Evolutionary conservation across 1,140 invertebrate species (phyloP), one percentile per base, ranked within the genome.

Genomic region (Epicauta chinensis): DNA sequence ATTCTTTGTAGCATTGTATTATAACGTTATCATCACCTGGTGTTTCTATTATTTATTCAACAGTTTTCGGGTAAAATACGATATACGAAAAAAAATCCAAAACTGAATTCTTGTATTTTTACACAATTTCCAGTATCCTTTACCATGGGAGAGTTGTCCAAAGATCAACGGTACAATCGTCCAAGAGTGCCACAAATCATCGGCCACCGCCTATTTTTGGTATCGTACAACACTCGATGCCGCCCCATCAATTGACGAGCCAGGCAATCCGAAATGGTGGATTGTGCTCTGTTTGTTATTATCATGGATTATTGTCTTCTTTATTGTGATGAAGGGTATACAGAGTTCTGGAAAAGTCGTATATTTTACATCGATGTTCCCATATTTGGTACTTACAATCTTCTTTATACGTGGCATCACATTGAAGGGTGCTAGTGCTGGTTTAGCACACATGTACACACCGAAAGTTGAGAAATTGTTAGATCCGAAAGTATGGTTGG

Each of bases 1-100:
- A 0, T 86, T 92, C 41, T 91, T 93, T 66, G 90, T 95, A 13
- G 88, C 89, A 1, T 78, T 97, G 30, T 98, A 98, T 72, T 98
- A 98, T 77, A 98, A 98, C 66, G 92, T 97, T 57, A 97, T 98
- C 68, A 94, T 98, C 64, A 94, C 93, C 35, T 98, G 95, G 95
- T 96, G 94, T 56, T 87, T 98, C 73, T 98, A 86, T 70, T 98
- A 97, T 67, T 81, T 93, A 45, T 92, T 91, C 72, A 91, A 93
- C 61, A 91, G 89, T 65, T 84, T 92, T 69, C 77, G 81, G 77
- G 88, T 91, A 68, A 82, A 79, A 74, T 51, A n/a, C n/a, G n/a
- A n/a, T n/a, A n/a, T n/a, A n/a, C n/a, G n/a, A 39, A 23, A 39
- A 7, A 13, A 39, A n/a, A 7, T 13, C 3, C 3, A 30, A 12